phyloP scores from a whole-genome alignment of 2,888 invertebrate species.

The Gonocerus acuteangulatus region DNA sequence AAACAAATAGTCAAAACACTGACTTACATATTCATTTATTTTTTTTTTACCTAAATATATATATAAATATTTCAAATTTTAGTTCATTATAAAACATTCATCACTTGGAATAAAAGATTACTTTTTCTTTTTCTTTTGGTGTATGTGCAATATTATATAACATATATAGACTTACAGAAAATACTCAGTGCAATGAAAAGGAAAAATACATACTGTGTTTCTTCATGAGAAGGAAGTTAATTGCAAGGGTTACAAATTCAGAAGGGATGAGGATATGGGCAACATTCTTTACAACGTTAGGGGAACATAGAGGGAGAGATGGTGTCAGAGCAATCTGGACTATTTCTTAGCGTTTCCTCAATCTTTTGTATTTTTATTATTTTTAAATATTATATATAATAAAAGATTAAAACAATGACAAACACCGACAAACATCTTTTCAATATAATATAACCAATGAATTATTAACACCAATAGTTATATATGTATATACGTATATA shows the following conservation, averaged over 20 bases:
- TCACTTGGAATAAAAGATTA: conserved; percentile 28
- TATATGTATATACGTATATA: conserved; percentile 13
- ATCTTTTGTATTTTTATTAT: background rate
- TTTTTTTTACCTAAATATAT: conserved; percentile 19
- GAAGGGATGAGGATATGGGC: background rate
- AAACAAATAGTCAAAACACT: conserved; percentile 32
- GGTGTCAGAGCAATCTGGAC: conserved; percentile 16
- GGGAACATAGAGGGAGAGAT: conserved; percentile 8
- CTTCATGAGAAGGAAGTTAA: background rate
- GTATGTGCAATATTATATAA: conserved; percentile 34
- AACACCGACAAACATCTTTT: conserved; percentile 11
- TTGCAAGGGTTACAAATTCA: background rate
- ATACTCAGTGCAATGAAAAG: conserved; percentile 27
- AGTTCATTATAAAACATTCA: conserved; percentile 32
- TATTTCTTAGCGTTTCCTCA: conserved; percentile 10
- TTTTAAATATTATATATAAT: conserved; percentile 6
- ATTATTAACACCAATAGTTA: conserved; percentile 2
- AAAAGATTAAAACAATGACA: conserved; percentile 10
- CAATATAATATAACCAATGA: conserved; percentile 3
- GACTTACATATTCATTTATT: conserved; percentile 28
- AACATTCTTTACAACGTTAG: background rate
- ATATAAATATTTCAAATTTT: conserved; percentile 24
- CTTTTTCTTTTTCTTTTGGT: conserved; percentile 26
- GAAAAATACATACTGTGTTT: conserved; percentile 21
- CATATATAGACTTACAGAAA: conserved; percentile 28